Base-by-base conservation (phyloP, 2,888 invertebrate species). In the Heliconius hortense region DNA sequence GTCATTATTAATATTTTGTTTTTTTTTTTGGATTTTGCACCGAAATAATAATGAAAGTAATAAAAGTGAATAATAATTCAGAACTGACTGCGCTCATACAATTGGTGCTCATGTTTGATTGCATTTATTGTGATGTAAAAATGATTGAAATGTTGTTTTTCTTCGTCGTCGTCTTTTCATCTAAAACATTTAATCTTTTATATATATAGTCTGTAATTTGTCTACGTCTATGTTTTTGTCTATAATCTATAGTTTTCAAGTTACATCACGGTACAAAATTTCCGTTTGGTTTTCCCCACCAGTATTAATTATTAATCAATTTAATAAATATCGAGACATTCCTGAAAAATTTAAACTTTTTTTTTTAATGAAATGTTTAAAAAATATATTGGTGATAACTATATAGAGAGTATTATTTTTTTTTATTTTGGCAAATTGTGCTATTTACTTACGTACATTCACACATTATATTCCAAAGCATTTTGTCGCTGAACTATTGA, bases 301-400 rank as follows among this genome's bases (percentile, higher is more conserved):
- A 91, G 90, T 92, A 92, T 92, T 92, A 69, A 90, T 39, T 15
- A n/a, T n/a, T 28, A 48, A 48, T 39, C n/a, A n/a, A 56, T 56
- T 21, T n/a, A 21, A 56, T 56, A 56, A 24, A 84, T 83, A 87
- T 89, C 88, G 85, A 89, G 87, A 93, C 93, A 93, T 94, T 93
- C 93, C 93, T 92, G 80, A 77, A 85, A 88, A 90, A 89, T 86
- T 90, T 88, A 89, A 88, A 83, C 83, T 82, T 81, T 83, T 87
- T n/a, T 86, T 88, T 84, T 39, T 7, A 39, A 66, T 66, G 24
- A 66, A 66, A 39, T 39, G 5, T 39, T 66, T 35, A 8, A 62
- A 62, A 31, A 28, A 28, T 64, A 35, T 64, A 39, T 35, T 39
- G 90, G 92, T 92, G 92, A 93, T 92, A 91, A 88, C 39, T 64